phyloP scores from a whole-genome alignment of 2,113 vertebrate genomes.

The Blennius ocellaris region DNA sequence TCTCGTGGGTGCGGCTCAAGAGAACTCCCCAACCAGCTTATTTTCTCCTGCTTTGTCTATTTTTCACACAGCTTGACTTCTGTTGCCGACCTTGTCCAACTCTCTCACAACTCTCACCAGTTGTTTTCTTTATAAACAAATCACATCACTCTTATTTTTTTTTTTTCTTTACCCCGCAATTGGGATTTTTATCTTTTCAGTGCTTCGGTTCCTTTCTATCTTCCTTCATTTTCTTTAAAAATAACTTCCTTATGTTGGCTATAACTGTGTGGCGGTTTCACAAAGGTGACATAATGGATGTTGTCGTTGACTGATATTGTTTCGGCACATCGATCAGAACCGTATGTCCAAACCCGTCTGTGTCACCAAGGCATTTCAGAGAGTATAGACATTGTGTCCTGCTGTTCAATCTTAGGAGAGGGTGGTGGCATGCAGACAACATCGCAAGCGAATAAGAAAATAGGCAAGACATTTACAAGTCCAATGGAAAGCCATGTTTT shows the following conservation, averaged over 20 bases:
- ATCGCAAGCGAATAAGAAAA: neutral
- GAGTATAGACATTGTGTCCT: neutral
- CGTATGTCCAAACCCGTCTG: conserved; percentile 28
- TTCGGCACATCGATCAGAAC: conserved; percentile 3
- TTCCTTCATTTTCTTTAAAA: neutral
- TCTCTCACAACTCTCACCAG: neutral
- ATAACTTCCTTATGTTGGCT: conserved; percentile 28
- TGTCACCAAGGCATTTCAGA: conserved; percentile 18
- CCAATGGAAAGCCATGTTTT: neutral
- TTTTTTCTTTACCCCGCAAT: neutral
- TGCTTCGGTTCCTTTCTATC: neutral
- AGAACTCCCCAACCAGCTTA: neutral
- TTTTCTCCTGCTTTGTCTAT: conserved; percentile 1
- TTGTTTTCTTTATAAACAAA: conserved; percentile 9
- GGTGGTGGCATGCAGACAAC: no score
- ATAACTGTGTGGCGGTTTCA: conserved; percentile 18
- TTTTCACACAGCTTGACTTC: conserved; percentile 10
- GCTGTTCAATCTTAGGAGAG: conserved; percentile 10
- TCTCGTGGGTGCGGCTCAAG: conserved; percentile 17
- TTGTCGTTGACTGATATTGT: conserved; percentile 46
- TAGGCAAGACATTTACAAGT: neutral
- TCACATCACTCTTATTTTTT: no score
- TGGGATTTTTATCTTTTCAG: neutral
- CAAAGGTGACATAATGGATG: conserved; percentile 50
- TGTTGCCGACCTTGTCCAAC: neutral